Evolutionary conservation across 2,888 invertebrate species (phyloP), one percentile per base, ranked within the genome.

Genomic region (Sarcophaga caerulescens): DNA sequence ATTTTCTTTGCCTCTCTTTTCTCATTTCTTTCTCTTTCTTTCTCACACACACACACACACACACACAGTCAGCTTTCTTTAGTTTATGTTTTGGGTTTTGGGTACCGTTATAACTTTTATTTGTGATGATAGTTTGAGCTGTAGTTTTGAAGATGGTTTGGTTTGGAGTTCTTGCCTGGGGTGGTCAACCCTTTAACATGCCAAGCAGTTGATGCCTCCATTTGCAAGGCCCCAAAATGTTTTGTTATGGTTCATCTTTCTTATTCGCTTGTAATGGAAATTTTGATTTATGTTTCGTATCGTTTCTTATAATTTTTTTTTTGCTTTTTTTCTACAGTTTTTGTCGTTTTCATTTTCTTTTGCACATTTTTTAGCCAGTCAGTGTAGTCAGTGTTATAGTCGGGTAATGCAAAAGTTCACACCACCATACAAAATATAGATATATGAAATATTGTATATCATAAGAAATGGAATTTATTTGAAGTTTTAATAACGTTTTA

Each of bases 251-350:
- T 91, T 90, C 86, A 84, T 84, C 84, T 81, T 83, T 87, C 85
- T 83, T 84, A 76, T 89, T 89, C 89, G 91, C 91, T 90, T 91
- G 91, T 92, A 91, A 92, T 92, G 91, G 91, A 91, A 92, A 90
- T 92, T 91, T 92, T 92, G 92, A 92, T 92, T 92, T 92, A 92
- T 92, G 92, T 89, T 89, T 83, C 71, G 69, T 77, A 84, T 84
- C 84, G 78, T 81, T 85, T 75, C 73, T 83, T 71, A 63, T 70
- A 25, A 75, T 57, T 71, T 44, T 69, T 74, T 69, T 57, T 59
- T 74, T 65, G 23, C 3, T 57, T 35, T 59, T 52, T 60, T 35
- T 60, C 62, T 62, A 65, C 69, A 57, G 57, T 35, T 35, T 35
- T 76, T 21, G 3, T 47, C 47, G 66, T 17, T 68, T 21, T 69